Conservation (phyloP, 1,140 invertebrate genomes). For the Galleria mellonella region DNA sequence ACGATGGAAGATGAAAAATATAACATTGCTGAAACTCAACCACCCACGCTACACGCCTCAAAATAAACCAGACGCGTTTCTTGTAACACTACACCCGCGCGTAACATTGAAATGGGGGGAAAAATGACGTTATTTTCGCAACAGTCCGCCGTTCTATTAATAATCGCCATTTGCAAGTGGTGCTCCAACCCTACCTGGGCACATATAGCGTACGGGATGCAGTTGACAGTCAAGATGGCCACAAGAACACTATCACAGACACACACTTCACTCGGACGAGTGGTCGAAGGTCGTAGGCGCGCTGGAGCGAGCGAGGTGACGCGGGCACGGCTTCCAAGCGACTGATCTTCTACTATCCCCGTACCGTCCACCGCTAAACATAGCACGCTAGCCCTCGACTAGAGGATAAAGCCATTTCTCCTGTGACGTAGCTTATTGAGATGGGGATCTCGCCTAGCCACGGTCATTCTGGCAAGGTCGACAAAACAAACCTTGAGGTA, state of each 20-base stretch:
- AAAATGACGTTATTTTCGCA: conserved; percentile 32
- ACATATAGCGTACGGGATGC: conserved; percentile 5
- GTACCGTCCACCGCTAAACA: conserved; percentile 38
- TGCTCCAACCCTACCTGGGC: conserved; percentile 30
- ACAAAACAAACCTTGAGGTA: conserved; percentile 47
- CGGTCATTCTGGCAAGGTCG: conserved; percentile 41
- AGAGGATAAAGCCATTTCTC: conserved; percentile 47
- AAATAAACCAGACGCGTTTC: conserved; percentile 62
- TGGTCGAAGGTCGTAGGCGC: conserved; percentile 57
- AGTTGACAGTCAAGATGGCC: conserved; percentile 10
- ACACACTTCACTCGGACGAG: conserved; percentile 66
- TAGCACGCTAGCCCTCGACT: conserved; percentile 22
- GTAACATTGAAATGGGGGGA: conserved; percentile 29
- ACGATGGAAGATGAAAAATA: conserved; percentile 9
- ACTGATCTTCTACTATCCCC: conserved; percentile 34
- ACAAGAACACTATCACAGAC: conserved; percentile 57
- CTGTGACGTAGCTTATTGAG: conserved; percentile 30
- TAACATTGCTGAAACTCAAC: conserved; percentile 16
- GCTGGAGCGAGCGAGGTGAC: conserved; percentile 55
- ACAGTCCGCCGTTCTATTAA: conserved; percentile 22
- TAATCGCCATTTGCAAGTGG: not conserved
- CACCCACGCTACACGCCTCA: conserved; percentile 39
- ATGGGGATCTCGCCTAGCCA: conserved; percentile 17
- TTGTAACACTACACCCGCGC: conserved; percentile 55
- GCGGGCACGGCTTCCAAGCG: conserved; percentile 55